These are phyloP conservation scores for Acanthopleura granulata DNA, from an alignment of 2,888 invertebrate species.

Conservation along the genomic window DNA sequence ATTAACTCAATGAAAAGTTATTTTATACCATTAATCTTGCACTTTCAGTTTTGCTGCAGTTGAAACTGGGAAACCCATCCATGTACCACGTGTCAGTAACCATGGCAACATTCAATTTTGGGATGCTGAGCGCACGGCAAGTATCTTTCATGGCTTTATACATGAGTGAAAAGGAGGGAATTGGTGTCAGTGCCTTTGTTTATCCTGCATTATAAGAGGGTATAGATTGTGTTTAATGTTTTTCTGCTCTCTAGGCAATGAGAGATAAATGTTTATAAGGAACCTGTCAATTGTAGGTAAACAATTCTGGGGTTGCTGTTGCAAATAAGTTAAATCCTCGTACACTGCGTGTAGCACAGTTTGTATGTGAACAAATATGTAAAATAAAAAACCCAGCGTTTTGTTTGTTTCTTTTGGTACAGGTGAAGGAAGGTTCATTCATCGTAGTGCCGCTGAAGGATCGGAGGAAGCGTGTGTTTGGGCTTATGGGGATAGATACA, in stretches of 20 bases:
- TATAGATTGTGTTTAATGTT: too few species aligned
- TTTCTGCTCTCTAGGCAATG: too few species aligned
- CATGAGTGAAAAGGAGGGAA: not conserved
- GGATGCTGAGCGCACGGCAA: conserved; percentile 55
- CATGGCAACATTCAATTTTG: conserved; percentile 68
- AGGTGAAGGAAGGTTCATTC: conserved; percentile 66
- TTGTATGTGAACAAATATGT: not conserved
- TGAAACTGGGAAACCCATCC: conserved; percentile 66
- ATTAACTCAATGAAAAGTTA: too few species aligned
- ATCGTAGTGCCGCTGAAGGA: conserved; percentile 68
- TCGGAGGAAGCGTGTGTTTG: conserved; percentile 66
- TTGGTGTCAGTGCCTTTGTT: not conserved
- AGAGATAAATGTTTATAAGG: too few species aligned
- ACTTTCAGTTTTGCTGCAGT: conserved; percentile 59
- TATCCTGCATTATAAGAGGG: too few species aligned
- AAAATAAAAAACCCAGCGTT: not conserved
- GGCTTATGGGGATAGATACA: conserved; percentile 66
- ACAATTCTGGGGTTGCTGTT: too few species aligned
- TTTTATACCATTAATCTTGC: too few species aligned
- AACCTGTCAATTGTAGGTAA: too few species aligned
- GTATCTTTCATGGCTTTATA: not conserved
- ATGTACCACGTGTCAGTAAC: conserved; percentile 65
- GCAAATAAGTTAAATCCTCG: too few species aligned
- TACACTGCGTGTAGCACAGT: too few species aligned
- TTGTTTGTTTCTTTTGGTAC: conserved; percentile 14